Percentiles rank a stretch among this genome's conserved stretches.
phyloP scores from a whole-genome alignment of 2,113 vertebrate genomes.

The Harpagus bidentatus region DNA sequence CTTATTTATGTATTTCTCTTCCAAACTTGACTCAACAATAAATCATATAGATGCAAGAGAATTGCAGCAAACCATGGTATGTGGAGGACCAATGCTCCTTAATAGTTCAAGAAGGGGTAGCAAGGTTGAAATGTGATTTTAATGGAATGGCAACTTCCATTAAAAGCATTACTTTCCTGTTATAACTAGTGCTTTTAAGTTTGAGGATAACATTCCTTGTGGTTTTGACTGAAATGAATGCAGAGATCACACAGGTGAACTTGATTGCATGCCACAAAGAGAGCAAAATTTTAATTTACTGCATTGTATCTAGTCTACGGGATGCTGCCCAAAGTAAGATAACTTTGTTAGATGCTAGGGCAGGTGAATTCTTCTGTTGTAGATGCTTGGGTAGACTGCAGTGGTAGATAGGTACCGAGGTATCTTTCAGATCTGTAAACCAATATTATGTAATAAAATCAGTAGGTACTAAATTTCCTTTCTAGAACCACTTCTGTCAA shows the following conservation, averaged over 20 bases:
- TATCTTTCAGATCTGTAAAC: background rate
- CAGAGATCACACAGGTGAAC: background rate
- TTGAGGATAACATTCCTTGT: background rate
- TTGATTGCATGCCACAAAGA: background rate
- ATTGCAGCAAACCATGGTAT: background rate
- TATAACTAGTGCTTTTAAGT: background rate
- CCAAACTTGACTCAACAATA: background rate
- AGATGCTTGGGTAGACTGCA: background rate
- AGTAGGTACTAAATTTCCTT: background rate
- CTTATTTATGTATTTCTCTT: background rate
- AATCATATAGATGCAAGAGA: background rate
- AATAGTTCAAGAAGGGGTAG: background rate
- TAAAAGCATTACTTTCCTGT: background rate
- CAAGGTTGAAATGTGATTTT: background rate
- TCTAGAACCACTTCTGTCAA: background rate
- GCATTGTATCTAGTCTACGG: background rate
- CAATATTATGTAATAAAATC: background rate
- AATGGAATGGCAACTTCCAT: background rate
- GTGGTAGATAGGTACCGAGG: accelerated
- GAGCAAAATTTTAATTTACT: background rate
- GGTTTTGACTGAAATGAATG: background rate
- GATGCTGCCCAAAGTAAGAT: background rate
- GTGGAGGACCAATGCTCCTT: background rate
- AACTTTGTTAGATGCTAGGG: background rate
- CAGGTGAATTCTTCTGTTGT: background rate